Conservation (phyloP, 2,797 vertebrate species). For the Clarias platycephalus region DNA sequence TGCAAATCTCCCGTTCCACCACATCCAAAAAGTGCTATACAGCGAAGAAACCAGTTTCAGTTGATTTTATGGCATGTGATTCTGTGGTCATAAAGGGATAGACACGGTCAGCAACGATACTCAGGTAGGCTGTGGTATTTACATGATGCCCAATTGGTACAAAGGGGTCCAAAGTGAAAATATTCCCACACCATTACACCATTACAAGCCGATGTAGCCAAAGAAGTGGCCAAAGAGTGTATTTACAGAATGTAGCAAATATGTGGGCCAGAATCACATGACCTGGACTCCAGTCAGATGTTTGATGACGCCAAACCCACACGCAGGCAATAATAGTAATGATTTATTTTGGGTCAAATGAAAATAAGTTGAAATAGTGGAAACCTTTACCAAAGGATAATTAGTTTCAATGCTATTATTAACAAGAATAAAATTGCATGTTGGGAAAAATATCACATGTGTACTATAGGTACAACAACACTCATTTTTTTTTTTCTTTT, state of each 20-base stretch:
- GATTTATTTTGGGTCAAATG: not conserved
- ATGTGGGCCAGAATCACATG: not conserved
- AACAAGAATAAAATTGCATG: conserved; percentile 2
- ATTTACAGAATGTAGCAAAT: not conserved
- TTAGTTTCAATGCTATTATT: not conserved
- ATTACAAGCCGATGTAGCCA: no score
- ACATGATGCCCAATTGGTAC: no score
- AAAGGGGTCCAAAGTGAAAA: no score
- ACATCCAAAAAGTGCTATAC: no score
- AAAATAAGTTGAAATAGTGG: not conserved
- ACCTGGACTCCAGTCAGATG: not conserved
- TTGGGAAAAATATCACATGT: not conserved
- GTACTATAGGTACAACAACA: not conserved
- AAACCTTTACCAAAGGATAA: not conserved
- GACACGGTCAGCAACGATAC: no score
- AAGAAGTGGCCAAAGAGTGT: no score
- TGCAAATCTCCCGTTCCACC: no score
- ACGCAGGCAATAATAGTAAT: not conserved
- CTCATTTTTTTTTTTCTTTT: not conserved
- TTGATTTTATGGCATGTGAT: no score
- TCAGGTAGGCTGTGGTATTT: no score
- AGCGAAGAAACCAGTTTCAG: no score
- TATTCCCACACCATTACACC: no score
- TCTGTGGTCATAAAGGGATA: no score
- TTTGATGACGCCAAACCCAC: not conserved